A percentile compares a stretch with the other conserved stretches of the same genome.
phyloP scores from a whole-genome alignment of 2,797 vertebrate genomes.

The Thalassophryne amazonica region DNA sequence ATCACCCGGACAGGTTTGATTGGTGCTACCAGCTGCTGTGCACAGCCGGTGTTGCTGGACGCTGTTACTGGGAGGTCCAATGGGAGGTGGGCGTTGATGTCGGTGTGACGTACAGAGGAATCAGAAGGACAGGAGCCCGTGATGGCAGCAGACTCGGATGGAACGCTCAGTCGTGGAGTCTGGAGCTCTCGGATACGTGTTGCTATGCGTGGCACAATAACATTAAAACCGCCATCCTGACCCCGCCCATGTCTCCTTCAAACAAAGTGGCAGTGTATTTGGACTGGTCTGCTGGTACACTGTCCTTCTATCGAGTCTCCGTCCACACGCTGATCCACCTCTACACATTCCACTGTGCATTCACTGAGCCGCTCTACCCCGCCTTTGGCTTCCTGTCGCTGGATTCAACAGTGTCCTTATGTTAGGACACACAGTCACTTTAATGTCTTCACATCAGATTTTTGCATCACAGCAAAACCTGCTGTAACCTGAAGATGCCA shows the following conservation, averaged over 20 bases:
- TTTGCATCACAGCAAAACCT: no score
- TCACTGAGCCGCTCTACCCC: slow-evolving; percentile 24
- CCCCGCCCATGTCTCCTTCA: not conserved
- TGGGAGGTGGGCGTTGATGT: not conserved
- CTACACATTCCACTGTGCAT: slow-evolving; percentile 11
- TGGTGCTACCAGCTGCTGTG: slow-evolving; percentile 18
- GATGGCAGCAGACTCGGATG: slow-evolving; percentile 8
- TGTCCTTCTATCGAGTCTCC: slow-evolving; percentile 23
- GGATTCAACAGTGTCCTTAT: slow-evolving; percentile 12
- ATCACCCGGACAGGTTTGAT: slow-evolving; percentile 18
- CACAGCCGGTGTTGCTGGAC: not conserved
- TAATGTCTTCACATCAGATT: no score
- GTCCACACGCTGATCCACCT: slow-evolving; percentile 12
- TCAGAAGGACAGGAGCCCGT: slow-evolving; percentile 3
- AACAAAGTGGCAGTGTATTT: slow-evolving; percentile 21
- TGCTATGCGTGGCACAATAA: slow-evolving; percentile 4
- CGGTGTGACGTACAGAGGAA: not conserved
- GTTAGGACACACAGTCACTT: not conserved
- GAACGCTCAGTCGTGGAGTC: slow-evolving; percentile 23
- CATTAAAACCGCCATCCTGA: not conserved
- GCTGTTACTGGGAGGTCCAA: slow-evolving; percentile 24
- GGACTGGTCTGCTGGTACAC: slow-evolving; percentile 18
- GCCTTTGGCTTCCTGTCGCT: slow-evolving; percentile 22
- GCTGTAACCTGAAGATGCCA: no score
- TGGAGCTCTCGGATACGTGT: not conserved